Percentiles rank a stretch among this genome's conserved stretches.
Conservation (phyloP, 2,888 invertebrate genomes). For the Eupithecia abbreviata region DNA sequence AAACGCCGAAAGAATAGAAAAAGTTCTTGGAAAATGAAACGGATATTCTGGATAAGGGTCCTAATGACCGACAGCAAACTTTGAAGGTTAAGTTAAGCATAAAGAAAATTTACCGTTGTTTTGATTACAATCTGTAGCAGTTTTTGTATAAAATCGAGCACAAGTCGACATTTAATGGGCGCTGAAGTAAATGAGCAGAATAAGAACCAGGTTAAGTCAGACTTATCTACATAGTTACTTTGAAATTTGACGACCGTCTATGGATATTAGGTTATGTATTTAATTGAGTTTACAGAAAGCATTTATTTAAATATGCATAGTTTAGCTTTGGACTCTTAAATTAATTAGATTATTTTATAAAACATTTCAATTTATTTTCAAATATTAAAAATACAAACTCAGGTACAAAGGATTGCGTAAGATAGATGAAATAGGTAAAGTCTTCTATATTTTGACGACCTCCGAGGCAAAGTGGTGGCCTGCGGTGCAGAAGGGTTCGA, state of each 20-base stretch:
- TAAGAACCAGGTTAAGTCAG: conserved; percentile 9
- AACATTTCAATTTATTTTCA: neutral
- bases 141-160: conserved; percentile 35
- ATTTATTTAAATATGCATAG: conserved; percentile 2
- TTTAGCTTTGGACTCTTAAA: neutral
- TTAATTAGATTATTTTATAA: neutral
- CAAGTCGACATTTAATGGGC: conserved; percentile 23
- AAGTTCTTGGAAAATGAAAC: conserved; percentile 16
- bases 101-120: conserved; percentile 46
- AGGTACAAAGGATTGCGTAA: neutral
- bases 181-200: conserved; percentile 6
- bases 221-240: conserved; percentile 9
- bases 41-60: conserved; percentile 24
- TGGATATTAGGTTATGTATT: neutral
- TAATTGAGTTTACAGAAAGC: neutral
- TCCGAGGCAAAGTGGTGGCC: neutral
- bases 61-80: conserved; percentile 41
- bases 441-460: neutral
- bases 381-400: neutral
- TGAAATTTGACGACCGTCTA: neutral
- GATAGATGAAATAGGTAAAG: neutral
- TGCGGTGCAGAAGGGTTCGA: no score
- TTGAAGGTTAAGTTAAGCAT: conserved; percentile 43
- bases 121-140: conserved; percentile 45
- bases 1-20: neutral